Conservation (phyloP, 2,113 vertebrate species). For the Pelodiscus sinensis region DNA sequence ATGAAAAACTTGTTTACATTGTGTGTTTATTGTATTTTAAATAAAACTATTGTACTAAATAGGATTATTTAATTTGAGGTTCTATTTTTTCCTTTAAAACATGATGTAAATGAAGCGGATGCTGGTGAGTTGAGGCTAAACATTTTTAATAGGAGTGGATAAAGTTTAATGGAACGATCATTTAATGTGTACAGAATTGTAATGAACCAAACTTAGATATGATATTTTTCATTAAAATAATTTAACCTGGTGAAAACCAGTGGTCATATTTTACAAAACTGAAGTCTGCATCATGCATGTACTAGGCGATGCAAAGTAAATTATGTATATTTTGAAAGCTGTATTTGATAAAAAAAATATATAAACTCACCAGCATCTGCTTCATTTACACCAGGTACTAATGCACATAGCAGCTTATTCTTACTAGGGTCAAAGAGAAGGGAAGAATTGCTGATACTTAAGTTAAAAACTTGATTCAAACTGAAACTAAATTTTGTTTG, state of each 20-base stretch:
- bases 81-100: not conserved
- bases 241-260: not conserved
- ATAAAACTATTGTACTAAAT: not conserved
- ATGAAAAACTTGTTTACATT: slow-evolving; percentile 13
- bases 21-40: not conserved
- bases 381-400: not conserved
- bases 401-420: not conserved
- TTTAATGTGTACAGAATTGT: not conserved
- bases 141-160: not conserved
- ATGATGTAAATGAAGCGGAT: not conserved
- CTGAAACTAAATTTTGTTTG: not conserved
- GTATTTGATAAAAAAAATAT: not conserved
- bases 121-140: not conserved
- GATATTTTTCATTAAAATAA: not conserved
- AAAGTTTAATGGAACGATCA: accelerated
- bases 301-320: accelerated
- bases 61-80: not conserved
- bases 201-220: not conserved
- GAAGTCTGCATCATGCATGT: not conserved
- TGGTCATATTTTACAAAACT: not conserved
- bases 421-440: not conserved
- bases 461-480: not conserved
- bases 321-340: not conserved
- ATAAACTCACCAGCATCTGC: not conserved
- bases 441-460: not conserved